These are phyloP conservation scores for Lochmaea capreae DNA, from an alignment of 2,888 invertebrate genomes.

Conservation along the genomic window DNA sequence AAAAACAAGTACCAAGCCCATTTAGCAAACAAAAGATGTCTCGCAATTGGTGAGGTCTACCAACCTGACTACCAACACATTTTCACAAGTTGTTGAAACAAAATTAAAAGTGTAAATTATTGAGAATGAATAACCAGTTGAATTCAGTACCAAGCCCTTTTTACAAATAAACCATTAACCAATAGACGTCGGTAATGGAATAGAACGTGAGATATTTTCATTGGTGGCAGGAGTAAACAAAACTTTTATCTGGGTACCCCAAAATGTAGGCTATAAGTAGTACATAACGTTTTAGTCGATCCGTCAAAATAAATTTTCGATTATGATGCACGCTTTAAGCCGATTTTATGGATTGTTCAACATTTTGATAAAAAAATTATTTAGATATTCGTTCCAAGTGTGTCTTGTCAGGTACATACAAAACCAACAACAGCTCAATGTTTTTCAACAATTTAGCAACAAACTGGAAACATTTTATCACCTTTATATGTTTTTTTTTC, in stretches of 20 bases:
- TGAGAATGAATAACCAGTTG: slow-evolving; percentile 12
- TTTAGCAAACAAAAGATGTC: slow-evolving; percentile 51
- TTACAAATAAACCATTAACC: slow-evolving; percentile 36
- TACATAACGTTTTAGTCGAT: background rate
- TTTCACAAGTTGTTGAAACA: slow-evolving; percentile 19
- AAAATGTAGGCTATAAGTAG: background rate
- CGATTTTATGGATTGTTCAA: no score
- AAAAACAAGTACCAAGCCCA: slow-evolving; percentile 45
- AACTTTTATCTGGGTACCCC: background rate
- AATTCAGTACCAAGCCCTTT: slow-evolving; percentile 40
- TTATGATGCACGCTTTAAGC: no score
- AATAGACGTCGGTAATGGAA: slow-evolving; percentile 18
- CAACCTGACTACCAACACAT: slow-evolving; percentile 40
- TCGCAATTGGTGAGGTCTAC: slow-evolving; percentile 49
- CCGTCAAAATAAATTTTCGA: no score
- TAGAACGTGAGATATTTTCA: background rate
- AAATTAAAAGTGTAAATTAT: slow-evolving; percentile 13
- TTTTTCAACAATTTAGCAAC: no score
- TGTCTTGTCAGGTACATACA: no score
- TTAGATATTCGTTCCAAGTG: no score
- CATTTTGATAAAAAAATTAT: no score
- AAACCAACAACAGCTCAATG: no score
- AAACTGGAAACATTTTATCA: no score
- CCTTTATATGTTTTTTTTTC: no score
- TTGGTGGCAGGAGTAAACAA: background rate